A percentile compares a stretch with the other conserved stretches of the same genome.
Evolutionary conservation across 2,888 invertebrate genomes (phyloP).

Genomic region (Parthenolecanium corni): DNA sequence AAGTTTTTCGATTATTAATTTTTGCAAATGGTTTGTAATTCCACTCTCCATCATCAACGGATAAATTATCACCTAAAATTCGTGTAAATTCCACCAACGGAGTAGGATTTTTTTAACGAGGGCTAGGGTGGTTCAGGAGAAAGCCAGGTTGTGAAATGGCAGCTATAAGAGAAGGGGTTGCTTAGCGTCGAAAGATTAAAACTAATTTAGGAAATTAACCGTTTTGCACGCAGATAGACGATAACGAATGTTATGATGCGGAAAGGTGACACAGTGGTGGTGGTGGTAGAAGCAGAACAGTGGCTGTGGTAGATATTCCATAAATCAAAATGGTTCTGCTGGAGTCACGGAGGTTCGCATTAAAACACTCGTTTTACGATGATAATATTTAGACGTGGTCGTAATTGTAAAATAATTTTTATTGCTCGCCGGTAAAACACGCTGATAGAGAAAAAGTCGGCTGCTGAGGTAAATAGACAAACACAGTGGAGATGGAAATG

Average conservation of each 20-base stretch:
- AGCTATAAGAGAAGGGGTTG: neutral
- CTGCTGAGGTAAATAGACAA: neutral
- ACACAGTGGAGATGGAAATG: neutral
- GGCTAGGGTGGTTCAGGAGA: too few species aligned
- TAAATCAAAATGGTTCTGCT: neutral
- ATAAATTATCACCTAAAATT: too few species aligned
- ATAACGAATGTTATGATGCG: too few species aligned
- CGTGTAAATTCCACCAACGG: too few species aligned
- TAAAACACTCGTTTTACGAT: neutral
- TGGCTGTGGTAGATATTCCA: neutral
- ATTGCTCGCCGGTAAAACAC: neutral
- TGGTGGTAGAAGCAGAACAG: neutral
- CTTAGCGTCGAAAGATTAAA: neutral
- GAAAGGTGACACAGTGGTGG: neutral
- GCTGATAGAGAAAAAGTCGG: neutral
- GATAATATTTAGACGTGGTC: slow-evolving; percentile 10
- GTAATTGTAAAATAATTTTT: slow-evolving; percentile 27
- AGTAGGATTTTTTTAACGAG: neutral
- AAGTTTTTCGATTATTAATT: too few species aligned
- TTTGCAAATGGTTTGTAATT: too few species aligned
- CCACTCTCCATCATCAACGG: too few species aligned
- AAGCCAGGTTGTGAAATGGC: too few species aligned
- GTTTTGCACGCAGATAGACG: too few species aligned
- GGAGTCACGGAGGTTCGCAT: neutral
- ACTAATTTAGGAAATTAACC: slow-evolving; percentile 4